These are phyloP conservation scores for Crotalus tigris DNA, from an alignment of 2,113 vertebrate species.

Conservation along the genomic window DNA sequence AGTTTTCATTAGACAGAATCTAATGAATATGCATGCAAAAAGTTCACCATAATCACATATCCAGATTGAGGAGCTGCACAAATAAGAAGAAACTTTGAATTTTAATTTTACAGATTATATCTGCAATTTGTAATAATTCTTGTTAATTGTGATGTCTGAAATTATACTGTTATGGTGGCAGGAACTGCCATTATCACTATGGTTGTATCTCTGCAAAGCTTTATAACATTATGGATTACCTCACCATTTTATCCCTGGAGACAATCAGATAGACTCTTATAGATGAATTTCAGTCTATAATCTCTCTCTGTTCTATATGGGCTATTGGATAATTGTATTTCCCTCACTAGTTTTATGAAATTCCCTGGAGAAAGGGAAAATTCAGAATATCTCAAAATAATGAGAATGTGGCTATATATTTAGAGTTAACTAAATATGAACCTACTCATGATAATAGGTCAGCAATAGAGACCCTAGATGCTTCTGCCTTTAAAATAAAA, in stretches of 20 bases:
- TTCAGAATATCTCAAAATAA: not conserved
- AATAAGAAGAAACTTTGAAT: not conserved
- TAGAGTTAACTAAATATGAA: not conserved
- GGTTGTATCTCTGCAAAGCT: not conserved
- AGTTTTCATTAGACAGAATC: not conserved
- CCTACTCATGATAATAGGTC: not conserved
- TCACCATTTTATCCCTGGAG: not conserved
- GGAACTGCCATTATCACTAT: not conserved
- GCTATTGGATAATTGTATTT: not conserved
- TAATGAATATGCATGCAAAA: not conserved
- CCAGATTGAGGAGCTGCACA: not conserved
- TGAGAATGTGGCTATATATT: not conserved
- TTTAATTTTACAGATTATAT: not conserved
- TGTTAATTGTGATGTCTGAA: not conserved
- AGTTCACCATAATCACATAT: not conserved
- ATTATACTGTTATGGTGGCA: not conserved
- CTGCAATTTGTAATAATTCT: not conserved
- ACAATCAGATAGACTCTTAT: not conserved
- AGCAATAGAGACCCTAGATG: not conserved
- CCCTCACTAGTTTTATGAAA: not conserved
- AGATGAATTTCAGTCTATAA: not conserved
- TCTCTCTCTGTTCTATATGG: not conserved
- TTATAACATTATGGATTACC: not conserved
- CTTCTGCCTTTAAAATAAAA: not conserved
- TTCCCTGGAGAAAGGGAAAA: not conserved